Base-by-base conservation (phyloP, 2,888 invertebrate genomes). In the Trissolcus brochymenae region DNA sequence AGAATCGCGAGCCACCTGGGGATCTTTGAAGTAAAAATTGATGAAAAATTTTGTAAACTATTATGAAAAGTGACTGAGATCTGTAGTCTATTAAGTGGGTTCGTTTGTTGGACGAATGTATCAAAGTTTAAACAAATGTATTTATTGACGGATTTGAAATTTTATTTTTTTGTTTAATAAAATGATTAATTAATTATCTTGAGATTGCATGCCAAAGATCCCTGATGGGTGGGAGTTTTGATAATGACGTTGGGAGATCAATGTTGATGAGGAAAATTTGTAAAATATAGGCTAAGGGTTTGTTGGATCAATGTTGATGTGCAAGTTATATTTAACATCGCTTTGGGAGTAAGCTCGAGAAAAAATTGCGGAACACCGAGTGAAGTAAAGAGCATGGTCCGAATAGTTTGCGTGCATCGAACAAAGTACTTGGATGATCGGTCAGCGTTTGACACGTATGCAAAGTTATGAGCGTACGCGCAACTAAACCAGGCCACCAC, bases 211-310 rank as follows among this genome's bases (percentile, higher is more conserved):
- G 35, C 35, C 35, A 35, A 35, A 35, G 35, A 35, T 35, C 35
- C 35, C 35, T 35, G 35, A 11, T 35, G 35, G 35, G 35, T 35
- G 35, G 35, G 35, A 9, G 35, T 29, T 29, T 7, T 29, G 35
- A 9, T 25, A 6, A 4, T 25, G 4, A 25, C 4, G 25, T 6
- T 1, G 9, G 35, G 35, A 35, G 35, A 67, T 74, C 67, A 67
- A 62, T 67, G 74, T 74, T 74, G 67, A 74, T 9, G 62, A 7
- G 9, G 9, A 35, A 35, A 7, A 35, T 21, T 59, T 74, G 74
- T 74, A 74, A 3, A 62, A 68, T 68, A 68, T 74, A 74, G 74
- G 7, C 19, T 56, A 66, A 64, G 62, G 59, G 35, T 53, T 68
- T 64, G 62, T 68, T 74, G 49, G 59, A 74, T 67, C 56, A 67